Evolutionary conservation across 2,113 vertebrate species (phyloP), one percentile per base, ranked within the genome.

Genomic region (Tringa solitaria): DNA sequence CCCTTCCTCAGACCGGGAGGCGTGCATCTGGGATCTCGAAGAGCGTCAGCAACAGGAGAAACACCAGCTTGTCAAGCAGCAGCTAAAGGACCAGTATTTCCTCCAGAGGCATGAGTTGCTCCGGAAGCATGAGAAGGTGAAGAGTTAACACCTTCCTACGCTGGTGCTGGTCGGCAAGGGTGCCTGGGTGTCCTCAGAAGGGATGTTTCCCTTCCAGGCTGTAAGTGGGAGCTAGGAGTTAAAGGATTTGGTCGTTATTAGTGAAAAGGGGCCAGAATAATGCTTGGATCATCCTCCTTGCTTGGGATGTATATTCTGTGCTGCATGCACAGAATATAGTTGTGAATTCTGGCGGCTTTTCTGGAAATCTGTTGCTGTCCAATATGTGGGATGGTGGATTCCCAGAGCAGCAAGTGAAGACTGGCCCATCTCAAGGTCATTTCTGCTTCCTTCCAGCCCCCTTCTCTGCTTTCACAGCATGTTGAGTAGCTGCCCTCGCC

Each of bases 61-160:
- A 39, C 99, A 99, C 87, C 99, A 99, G 98, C 97, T 99, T 3
- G 30, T 98, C 74, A 99, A 99, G 96, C 99, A 99, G 97, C 99
- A 99, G 97, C 97, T 99, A n/a, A 99, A 99, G 93, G 99, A 99
- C 78, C 99, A 99, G 96, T 99, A 99, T 97, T 99, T 99, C 97
- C 98, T 99, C 30, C 99, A 99, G 98, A 98, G 99, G 87, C 99
- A 99, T 1, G 99, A 99, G 76, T 97, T 99, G 59, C 96, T 99
- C 32, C 98, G 99, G 69, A 99, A 99, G 79, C 99, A 99, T 0
- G 99, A 99, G 93, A 99, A 99, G 99, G 99, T 99, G 97, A 96
- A 27, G 87, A 61, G 14, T 74, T 85, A 81, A 41, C 8, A 9
- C 45, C 45, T 84, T 33, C 30, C 84, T 80, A 11, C 0, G 0